Conservation (phyloP, 2,797 vertebrate species). For the Cacajao melanocephalus region DNA sequence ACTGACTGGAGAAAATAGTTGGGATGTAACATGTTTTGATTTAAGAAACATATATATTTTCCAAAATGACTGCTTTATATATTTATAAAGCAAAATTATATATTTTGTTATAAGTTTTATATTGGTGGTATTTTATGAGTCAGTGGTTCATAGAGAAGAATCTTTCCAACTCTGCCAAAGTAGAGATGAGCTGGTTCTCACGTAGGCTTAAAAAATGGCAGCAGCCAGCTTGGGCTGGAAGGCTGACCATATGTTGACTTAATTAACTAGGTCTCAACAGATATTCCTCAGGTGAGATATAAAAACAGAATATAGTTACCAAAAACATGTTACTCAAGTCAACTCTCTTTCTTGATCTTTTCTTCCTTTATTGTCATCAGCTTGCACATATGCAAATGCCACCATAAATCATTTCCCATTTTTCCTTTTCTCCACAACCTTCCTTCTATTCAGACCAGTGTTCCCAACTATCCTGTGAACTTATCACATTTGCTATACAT, state of each 20-base stretch:
- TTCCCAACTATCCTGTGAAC: neutral
- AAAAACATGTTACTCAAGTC: neutral
- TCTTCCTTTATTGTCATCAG: neutral
- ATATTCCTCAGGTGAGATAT: neutral
- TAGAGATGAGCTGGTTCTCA: neutral
- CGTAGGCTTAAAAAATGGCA: neutral
- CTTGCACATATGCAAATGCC: neutral
- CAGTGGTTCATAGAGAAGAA: neutral
- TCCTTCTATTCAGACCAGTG: neutral
- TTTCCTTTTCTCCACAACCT: neutral
- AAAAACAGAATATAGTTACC: neutral
- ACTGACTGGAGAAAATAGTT: neutral
- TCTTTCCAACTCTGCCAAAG: neutral
- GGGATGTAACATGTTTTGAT: neutral
- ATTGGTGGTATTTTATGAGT: neutral
- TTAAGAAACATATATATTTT: neutral
- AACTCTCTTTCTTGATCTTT: neutral
- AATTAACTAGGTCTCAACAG: neutral
- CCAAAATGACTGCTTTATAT: slow-evolving; percentile 6
- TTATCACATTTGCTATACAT: neutral
- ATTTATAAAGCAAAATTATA: neutral
- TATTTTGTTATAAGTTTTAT: neutral
- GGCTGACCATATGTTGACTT: neutral
- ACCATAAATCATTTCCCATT: neutral
- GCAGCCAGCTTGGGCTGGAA: neutral